Evolutionary conservation across 2,888 invertebrate species (phyloP).

Genomic region (Dynastes grantii): DNA sequence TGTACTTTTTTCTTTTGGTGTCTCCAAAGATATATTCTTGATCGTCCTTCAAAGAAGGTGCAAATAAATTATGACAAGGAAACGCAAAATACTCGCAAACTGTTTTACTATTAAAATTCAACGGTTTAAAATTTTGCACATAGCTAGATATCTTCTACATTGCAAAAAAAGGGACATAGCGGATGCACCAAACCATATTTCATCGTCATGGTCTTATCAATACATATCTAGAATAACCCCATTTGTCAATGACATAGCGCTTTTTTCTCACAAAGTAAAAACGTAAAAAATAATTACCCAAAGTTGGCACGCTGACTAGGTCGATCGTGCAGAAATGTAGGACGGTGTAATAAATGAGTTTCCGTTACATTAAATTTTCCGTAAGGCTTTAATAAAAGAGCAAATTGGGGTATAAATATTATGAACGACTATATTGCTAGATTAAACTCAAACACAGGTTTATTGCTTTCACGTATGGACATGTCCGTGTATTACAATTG

Average conservation of each 20-base stretch:
- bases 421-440: background rate
- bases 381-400: constrained; percentile 26
- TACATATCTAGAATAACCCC: background rate
- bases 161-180: too few species aligned
- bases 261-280: background rate
- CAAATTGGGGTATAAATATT: constrained; percentile 29
- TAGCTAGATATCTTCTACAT: too few species aligned
- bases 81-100: too few species aligned
- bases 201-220: background rate
- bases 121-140: too few species aligned
- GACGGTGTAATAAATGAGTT: constrained; percentile 27
- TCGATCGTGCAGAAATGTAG: constrained; percentile 23
- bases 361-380: constrained; percentile 27
- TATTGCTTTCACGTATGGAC: background rate
- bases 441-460: background rate
- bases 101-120: too few species aligned
- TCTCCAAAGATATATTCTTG: too few species aligned
- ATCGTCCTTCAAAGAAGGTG: too few species aligned
- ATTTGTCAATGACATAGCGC: constrained; percentile 17
- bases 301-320: constrained; percentile 12
- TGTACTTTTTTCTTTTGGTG: too few species aligned
- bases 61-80: too few species aligned
- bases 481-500: background rate
- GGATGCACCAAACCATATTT: background rate
- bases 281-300: constrained; percentile 32